These are phyloP conservation scores for Scopus umbretta DNA, from an alignment of 2,113 vertebrate species.

Conservation along the genomic window DNA sequence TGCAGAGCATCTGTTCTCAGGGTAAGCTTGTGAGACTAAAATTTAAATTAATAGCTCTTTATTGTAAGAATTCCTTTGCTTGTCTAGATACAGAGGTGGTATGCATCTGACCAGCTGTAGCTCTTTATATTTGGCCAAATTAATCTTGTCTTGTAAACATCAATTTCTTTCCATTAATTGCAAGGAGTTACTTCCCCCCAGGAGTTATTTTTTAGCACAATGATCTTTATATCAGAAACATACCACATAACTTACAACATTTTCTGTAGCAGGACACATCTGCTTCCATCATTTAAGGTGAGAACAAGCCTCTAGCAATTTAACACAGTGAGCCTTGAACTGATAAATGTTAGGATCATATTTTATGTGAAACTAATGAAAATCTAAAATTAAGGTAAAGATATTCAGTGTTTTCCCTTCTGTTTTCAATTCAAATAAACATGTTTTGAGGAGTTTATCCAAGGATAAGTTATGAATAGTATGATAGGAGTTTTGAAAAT, in stretches of 20 bases:
- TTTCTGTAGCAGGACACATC: neutral
- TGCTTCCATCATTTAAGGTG: neutral
- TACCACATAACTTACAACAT: fast-evolving
- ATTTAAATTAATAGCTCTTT: neutral
- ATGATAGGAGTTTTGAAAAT: neutral
- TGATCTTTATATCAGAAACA: neutral
- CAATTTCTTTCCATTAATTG: neutral
- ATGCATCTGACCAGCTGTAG: neutral
- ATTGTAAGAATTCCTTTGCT: neutral
- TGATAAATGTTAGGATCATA: neutral
- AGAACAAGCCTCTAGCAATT: neutral
- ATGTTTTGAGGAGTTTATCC: neutral
- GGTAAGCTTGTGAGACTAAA: neutral
- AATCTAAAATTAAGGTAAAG: neutral
- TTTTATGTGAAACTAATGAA: neutral
- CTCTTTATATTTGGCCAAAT: neutral
- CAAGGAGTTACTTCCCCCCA: neutral
- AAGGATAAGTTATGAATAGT: neutral
- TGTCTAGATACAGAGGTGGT: neutral
- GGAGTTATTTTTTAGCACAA: neutral
- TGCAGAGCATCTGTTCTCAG: neutral
- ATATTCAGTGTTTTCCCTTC: neutral
- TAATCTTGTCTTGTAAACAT: neutral
- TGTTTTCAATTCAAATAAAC: neutral
- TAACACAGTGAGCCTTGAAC: neutral